Evolutionary conservation across 2,113 vertebrate species (phyloP).

Genomic region (Trochalopteron elliotii): DNA sequence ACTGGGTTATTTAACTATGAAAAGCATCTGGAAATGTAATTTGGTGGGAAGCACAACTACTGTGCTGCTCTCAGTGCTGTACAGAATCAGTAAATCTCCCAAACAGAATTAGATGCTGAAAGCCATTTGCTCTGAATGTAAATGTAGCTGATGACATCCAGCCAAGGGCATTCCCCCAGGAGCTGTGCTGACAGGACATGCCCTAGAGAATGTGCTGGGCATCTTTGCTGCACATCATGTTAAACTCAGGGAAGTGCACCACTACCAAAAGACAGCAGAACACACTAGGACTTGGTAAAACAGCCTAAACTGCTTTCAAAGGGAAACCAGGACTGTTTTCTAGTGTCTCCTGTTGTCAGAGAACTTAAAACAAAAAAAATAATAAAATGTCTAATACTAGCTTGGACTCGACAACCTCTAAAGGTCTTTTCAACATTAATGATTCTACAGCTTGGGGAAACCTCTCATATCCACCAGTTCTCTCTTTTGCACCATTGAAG

Average conservation of each 20-base stretch:
- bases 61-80: not conserved
- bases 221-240: not conserved
- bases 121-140: not conserved
- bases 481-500: not conserved
- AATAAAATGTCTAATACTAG: not conserved
- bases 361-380: not conserved
- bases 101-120: not conserved
- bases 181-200: not conserved
- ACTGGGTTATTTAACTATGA: not conserved
- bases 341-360: not conserved
- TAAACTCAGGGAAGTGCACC: not conserved
- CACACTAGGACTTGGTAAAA: not conserved
- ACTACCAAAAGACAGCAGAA: not conserved
- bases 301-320: not conserved
- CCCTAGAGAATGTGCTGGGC: not conserved
- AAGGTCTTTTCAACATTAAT: not conserved
- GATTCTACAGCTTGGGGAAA: not conserved
- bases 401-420: accelerated
- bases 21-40: not conserved
- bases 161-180: not conserved
- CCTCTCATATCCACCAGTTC: not conserved
- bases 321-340: not conserved
- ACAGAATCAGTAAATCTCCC: not conserved
- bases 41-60: not conserved
- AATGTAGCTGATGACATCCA: not conserved